These are phyloP conservation scores for Leguminivora glycinivorella DNA, from an alignment of 1,140 invertebrate species.

Conservation along the genomic window DNA sequence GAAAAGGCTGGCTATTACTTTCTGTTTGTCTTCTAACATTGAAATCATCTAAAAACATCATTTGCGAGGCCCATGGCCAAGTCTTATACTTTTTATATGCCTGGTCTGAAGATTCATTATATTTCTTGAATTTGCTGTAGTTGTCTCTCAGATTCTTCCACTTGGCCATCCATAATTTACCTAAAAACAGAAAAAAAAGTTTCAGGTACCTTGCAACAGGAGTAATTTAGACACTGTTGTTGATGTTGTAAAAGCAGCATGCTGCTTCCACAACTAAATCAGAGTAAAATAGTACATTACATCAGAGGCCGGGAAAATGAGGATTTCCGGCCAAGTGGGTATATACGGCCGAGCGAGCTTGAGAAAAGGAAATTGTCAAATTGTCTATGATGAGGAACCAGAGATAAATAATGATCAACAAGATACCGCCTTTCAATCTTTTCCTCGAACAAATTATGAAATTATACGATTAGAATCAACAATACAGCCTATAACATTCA, in stretches of 20 bases:
- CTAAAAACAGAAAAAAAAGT: background rate
- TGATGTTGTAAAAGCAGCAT: constrained; percentile 39
- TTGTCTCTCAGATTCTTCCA: background rate
- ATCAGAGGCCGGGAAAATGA: no score
- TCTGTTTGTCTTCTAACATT: constrained; percentile 5
- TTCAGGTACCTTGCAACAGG: no score
- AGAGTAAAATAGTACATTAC: no score
- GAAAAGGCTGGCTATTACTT: constrained; percentile 1
- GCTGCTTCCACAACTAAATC: constrained; percentile 44
- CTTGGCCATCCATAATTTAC: background rate
- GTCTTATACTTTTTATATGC: no score
- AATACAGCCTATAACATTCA: background rate
- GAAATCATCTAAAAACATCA: no score
- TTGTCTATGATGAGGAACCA: background rate
- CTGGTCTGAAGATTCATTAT: no score
- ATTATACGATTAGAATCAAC: background rate
- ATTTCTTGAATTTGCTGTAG: background rate
- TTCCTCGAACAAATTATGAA: background rate
- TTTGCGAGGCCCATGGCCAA: no score
- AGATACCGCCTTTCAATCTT: background rate
- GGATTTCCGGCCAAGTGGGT: no score
- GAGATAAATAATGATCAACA: background rate
- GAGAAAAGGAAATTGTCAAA: constrained; percentile 1
- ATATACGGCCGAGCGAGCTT: no score
- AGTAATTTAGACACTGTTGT: constrained; percentile 34